A percentile compares a stretch with the other conserved stretches of the same genome.
These are phyloP conservation scores for Napeogenes inachia DNA, from an alignment of 2,888 invertebrate species.

Conservation along the genomic window DNA sequence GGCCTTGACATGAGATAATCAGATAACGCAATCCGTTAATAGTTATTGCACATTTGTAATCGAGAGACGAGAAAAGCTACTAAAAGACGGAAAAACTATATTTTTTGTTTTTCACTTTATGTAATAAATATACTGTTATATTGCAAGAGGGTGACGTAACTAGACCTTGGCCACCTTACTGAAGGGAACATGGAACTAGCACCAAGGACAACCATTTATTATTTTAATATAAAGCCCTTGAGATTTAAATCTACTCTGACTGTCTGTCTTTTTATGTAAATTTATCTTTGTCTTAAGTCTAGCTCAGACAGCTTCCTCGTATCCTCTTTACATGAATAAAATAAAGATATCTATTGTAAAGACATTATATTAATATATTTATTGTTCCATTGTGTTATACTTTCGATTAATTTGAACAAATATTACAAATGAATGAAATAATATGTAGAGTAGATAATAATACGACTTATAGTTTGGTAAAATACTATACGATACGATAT, in stretches of 20 bases:
- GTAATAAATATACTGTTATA: too few species aligned
- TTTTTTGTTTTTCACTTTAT: too few species aligned
- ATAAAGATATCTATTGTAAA: background rate
- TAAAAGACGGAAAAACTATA: background rate
- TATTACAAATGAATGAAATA: too few species aligned
- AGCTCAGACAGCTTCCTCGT: slow-evolving; percentile 10
- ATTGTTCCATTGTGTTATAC: too few species aligned
- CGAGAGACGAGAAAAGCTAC: background rate
- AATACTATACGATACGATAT: too few species aligned
- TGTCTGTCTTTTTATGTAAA: slow-evolving; percentile 14
- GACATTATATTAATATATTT: too few species aligned
- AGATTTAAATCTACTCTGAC: slow-evolving; percentile 12
- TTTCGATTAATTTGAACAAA: too few species aligned
- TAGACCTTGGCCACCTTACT: slow-evolving; percentile 10
- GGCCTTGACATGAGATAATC: slow-evolving; percentile 4
- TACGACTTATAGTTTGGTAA: too few species aligned
- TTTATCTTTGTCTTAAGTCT: slow-evolving; percentile 6
- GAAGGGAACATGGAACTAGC: slow-evolving; percentile 10
- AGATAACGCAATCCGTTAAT: background rate
- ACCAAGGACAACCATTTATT: slow-evolving; percentile 15
- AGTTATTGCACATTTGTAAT: slow-evolving; percentile 1
- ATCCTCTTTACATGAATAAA: slow-evolving; percentile 7
- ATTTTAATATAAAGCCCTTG: slow-evolving; percentile 14
- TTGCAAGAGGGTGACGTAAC: too few species aligned
- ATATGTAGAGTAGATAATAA: too few species aligned